Conservation (phyloP, 2,888 invertebrate genomes). For the Amiota communis region DNA sequence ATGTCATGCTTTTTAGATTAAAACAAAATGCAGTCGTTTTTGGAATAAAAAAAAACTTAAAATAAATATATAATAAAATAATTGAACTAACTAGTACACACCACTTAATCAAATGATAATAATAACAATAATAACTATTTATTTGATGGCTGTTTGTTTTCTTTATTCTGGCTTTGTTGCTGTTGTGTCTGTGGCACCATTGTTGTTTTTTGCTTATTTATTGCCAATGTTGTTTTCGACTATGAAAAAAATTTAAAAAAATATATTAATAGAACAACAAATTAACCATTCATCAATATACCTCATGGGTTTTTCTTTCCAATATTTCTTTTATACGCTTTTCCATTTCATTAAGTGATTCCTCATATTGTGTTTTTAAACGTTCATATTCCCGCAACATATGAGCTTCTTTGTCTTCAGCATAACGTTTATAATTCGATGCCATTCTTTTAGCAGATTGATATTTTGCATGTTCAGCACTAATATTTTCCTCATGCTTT, state of each 20-base stretch:
- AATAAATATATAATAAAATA: conserved; percentile 2
- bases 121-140: background rate
- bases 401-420: conserved; percentile 79
- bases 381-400: conserved; percentile 78
- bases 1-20: background rate
- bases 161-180: conserved; percentile 8
- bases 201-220: background rate
- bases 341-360: conserved; percentile 64
- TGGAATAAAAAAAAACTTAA: background rate
- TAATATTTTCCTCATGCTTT: conserved; percentile 74
- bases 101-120: background rate
- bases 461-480: conserved; percentile 77
- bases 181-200: background rate
- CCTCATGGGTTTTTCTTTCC: conserved; percentile 60
- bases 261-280: no score
- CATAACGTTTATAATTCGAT: conserved; percentile 79
- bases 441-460: conserved; percentile 78
- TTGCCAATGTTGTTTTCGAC: no score
- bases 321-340: conserved; percentile 60
- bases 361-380: conserved; percentile 77
- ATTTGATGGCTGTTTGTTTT: conserved; percentile 15
- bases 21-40: conserved; percentile 22
- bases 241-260: no score
- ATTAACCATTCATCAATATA: conserved; percentile 22
- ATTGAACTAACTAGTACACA: conserved; percentile 4